Conservation (phyloP, 2,113 vertebrate species). For the Microtus richardsoni region DNA sequence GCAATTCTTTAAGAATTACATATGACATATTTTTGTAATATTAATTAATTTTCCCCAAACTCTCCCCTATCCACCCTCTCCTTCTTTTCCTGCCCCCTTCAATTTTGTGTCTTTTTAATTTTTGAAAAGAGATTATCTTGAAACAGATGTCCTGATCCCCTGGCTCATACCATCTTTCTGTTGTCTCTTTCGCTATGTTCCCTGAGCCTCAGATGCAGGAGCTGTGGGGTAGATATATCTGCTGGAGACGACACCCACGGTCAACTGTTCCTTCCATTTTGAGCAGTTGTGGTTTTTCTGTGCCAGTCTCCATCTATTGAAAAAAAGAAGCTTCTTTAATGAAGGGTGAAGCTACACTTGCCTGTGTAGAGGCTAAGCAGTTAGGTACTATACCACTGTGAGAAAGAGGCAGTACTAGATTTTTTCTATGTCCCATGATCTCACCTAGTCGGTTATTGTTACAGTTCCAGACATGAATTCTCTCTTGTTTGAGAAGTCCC, state of each 20-base stretch:
- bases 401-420: too few relatives aligned
- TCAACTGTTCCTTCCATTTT: not conserved
- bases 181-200: not conserved
- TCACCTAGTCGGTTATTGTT: not conserved
- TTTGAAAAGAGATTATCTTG: not conserved
- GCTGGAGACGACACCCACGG: not conserved
- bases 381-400: not conserved
- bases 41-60: not conserved
- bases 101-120: not conserved
- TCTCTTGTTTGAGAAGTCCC: not conserved
- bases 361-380: too few relatives aligned
- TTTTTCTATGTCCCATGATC: not conserved
- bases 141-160: not conserved
- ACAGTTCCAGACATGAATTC: not conserved
- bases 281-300: not conserved
- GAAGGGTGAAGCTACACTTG: too few relatives aligned
- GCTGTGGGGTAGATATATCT: not conserved
- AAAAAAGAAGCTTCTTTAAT: not conserved
- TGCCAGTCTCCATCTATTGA: not conserved
- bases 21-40: not conserved
- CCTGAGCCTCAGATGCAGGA: not conserved
- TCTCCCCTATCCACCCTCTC: not conserved
- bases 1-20: not conserved
- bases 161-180: not conserved
- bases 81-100: not conserved